Evolutionary conservation across 2,113 vertebrate genomes (phyloP).

Genomic region (Malaclemys terrapin): DNA sequence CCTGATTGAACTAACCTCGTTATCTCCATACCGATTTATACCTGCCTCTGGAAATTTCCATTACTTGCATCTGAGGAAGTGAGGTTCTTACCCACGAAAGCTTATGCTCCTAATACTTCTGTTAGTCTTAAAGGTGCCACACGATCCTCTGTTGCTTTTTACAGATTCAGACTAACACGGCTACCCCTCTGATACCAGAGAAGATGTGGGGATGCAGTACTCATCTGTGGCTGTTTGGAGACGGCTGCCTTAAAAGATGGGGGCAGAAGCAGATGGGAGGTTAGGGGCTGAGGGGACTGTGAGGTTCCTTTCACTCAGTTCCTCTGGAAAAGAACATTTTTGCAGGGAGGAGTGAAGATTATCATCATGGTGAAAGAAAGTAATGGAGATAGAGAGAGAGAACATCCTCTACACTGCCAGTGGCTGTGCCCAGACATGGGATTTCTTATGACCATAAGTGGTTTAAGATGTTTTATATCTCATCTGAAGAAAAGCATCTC

Average conservation of each 20-base stretch:
- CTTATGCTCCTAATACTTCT: too few relatives aligned
- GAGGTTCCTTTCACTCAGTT: neutral
- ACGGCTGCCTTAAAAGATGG: too few relatives aligned
- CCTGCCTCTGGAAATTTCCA: too few relatives aligned
- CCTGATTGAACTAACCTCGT: too few relatives aligned
- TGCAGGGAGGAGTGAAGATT: neutral
- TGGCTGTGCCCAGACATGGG: accelerated
- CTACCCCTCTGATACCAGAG: neutral
- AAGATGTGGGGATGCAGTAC: neutral
- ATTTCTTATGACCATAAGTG: neutral
- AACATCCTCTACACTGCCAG: neutral
- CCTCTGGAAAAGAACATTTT: neutral
- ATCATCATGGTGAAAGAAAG: neutral
- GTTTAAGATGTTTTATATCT: neutral
- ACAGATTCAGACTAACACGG: too few relatives aligned
- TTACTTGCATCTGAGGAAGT: too few relatives aligned
- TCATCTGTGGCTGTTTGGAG: too few relatives aligned
- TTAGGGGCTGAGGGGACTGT: neutral
- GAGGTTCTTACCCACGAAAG: too few relatives aligned
- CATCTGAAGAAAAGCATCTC: neutral
- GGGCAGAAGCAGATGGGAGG: neutral
- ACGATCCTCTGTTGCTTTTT: too few relatives aligned
- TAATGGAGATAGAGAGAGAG: neutral
- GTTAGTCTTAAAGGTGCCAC: too few relatives aligned
- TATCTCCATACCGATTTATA: too few relatives aligned